Conservation (phyloP, 1,140 invertebrate genomes). For the Drosophila pseudoananassae region DNA sequence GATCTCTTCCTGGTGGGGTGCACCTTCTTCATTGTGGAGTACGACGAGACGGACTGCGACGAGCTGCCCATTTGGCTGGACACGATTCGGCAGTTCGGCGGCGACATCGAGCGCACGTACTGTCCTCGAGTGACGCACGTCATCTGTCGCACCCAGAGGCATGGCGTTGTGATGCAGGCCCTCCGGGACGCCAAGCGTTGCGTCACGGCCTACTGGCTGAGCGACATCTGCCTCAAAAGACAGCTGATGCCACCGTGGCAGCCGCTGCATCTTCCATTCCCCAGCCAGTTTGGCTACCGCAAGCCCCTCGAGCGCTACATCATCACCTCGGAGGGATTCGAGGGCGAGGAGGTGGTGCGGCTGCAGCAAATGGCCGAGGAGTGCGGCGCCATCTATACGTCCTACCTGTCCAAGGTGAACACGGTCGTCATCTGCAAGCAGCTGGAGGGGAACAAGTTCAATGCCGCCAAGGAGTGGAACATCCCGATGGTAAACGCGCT, state of each 20-base stretch:
- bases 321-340: constrained; percentile 94
- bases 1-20: constrained; percentile 96
- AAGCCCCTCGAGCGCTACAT: constrained; percentile 88
- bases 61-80: constrained; percentile 90
- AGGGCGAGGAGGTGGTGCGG: constrained; percentile 91
- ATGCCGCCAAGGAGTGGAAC: constrained; percentile 95
- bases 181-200: constrained; percentile 91
- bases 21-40: constrained; percentile 94
- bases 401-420: constrained; percentile 90
- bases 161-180: constrained; percentile 94
- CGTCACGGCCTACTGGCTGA: constrained; percentile 97
- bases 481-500: constrained; percentile 94
- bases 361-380: constrained; percentile 94
- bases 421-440: constrained; percentile 90
- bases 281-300: constrained; percentile 90
- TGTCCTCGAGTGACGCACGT: constrained; percentile 95
- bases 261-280: constrained; percentile 94
- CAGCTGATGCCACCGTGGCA: constrained; percentile 96
- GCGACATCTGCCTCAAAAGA: constrained; percentile 93
- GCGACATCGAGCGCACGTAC: constrained; percentile 94
- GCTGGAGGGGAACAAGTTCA: constrained; percentile 93
- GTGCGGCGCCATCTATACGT: constrained; percentile 92
- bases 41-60: constrained; percentile 86
- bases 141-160: constrained; percentile 94
- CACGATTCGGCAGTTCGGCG: constrained; percentile 93